Conservation (phyloP, 2,888 invertebrate species). For the Chamaedrilus cognettii region DNA sequence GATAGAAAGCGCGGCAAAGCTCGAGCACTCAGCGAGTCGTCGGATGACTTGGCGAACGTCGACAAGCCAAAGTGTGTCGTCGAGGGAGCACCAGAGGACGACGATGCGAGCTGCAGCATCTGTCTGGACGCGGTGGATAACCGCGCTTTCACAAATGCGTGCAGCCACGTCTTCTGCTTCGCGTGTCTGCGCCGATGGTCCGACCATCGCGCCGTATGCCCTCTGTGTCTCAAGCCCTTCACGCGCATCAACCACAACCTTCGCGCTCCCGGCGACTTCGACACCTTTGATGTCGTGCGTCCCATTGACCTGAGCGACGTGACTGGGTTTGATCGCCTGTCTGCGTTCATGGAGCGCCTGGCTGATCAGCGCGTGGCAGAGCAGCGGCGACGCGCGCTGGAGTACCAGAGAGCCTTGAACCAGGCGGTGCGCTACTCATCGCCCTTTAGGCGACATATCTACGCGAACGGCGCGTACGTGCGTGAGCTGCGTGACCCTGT, state of each 20-base stretch:
- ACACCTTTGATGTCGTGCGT: not conserved
- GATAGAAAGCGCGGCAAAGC: too few relatives aligned
- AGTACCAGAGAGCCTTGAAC: too few relatives aligned
- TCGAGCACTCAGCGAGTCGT: too few relatives aligned
- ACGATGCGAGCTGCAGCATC: not conserved
- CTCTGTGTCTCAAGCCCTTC: not conserved
- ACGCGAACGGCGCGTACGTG: not conserved
- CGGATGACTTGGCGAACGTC: too few relatives aligned
- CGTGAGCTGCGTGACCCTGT: not conserved
- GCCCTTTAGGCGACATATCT: slow-evolving; percentile 1
- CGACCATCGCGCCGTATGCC: not conserved
- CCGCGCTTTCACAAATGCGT: not conserved
- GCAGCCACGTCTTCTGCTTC: slow-evolving; percentile 5
- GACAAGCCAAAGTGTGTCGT: too few relatives aligned
- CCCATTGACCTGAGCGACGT: not conserved
- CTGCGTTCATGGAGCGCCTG: not conserved
- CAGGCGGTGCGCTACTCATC: too few relatives aligned
- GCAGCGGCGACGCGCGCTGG: not conserved
- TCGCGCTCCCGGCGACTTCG: not conserved
- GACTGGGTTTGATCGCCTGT: not conserved
- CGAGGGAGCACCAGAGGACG: too few relatives aligned
- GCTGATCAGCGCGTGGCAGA: too few relatives aligned
- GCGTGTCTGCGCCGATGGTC: slow-evolving; percentile 1
- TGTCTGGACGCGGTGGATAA: slow-evolving; percentile 1
- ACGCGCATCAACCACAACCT: not conserved